phyloP scores from a whole-genome alignment of 30 jellyfish, hydroid and myxozoan species.

The Hydractinia echinata region DNA sequence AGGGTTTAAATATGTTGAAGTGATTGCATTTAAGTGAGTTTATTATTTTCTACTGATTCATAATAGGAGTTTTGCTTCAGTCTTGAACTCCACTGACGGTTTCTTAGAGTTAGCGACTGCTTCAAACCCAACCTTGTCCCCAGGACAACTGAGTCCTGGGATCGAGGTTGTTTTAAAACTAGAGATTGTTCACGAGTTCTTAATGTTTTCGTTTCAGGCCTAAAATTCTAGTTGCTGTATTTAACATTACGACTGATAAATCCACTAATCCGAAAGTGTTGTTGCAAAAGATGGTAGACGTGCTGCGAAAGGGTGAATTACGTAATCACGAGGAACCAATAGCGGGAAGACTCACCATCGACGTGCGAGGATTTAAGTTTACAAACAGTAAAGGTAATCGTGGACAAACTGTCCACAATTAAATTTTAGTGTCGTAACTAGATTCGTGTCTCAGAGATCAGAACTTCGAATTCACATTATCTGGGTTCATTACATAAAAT shows the following conservation, averaged over 20 bases:
- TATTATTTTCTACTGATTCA: no score
- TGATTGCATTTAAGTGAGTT: constrained; percentile 62
- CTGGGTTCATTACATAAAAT: no score
- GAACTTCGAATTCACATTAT: no score
- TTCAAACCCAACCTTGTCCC: no score
- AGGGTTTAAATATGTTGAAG: constrained; percentile 87
- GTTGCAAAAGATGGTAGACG: constrained; percentile 77
- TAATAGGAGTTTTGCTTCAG: background rate
- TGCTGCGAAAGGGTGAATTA: constrained; percentile 80
- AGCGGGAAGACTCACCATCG: constrained; percentile 64
- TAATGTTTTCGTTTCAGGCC: constrained; percentile 52
- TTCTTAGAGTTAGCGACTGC: no score
- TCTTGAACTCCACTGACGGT: no score
- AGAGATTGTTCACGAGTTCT: background rate
- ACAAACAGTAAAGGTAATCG: constrained; percentile 58
- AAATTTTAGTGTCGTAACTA: no score
- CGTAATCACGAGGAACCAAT: constrained; percentile 73
- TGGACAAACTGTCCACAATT: no score
- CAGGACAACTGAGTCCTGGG: no score
- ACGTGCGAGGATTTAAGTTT: constrained; percentile 90
- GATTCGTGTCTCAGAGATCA: no score
- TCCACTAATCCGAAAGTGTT: constrained; percentile 79
- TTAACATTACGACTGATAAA: constrained; percentile 82
- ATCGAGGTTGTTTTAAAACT: no score
- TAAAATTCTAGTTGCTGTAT: constrained; percentile 69